phyloP scores from a whole-genome alignment of 2,113 vertebrate species.

The Stercorarius parasiticus region DNA sequence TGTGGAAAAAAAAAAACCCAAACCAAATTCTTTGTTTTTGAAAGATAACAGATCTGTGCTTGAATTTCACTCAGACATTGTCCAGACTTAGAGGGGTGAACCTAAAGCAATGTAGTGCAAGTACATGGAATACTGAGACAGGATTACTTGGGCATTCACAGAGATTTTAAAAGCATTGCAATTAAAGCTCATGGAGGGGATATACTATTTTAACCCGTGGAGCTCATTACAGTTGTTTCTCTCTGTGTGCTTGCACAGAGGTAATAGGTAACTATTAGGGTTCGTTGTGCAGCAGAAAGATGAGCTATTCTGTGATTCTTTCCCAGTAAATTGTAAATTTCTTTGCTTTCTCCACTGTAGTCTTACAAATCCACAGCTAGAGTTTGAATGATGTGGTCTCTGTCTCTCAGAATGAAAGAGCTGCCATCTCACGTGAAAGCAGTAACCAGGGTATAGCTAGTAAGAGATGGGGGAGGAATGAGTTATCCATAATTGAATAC shows the following conservation, averaged over 20 bases:
- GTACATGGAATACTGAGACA: background rate
- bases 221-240: background rate
- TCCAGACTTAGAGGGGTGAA: background rate
- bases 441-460: background rate
- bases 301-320: background rate
- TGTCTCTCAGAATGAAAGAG: background rate
- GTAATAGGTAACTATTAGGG: background rate
- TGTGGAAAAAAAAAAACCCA: background rate
- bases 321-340: background rate
- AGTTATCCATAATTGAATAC: background rate
- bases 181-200: background rate
- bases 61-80: background rate
- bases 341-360: background rate
- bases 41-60: background rate
- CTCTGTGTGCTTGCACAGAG: background rate
- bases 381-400: background rate
- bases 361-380: background rate
- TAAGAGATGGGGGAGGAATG: background rate
- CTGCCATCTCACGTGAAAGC: background rate
- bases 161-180: background rate
- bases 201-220: background rate
- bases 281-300: background rate
- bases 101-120: background rate
- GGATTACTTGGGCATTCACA: background rate
- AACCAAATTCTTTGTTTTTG: background rate